Conservation (phyloP, 1,140 invertebrate species). For the Sarcophaga peregrina region DNA sequence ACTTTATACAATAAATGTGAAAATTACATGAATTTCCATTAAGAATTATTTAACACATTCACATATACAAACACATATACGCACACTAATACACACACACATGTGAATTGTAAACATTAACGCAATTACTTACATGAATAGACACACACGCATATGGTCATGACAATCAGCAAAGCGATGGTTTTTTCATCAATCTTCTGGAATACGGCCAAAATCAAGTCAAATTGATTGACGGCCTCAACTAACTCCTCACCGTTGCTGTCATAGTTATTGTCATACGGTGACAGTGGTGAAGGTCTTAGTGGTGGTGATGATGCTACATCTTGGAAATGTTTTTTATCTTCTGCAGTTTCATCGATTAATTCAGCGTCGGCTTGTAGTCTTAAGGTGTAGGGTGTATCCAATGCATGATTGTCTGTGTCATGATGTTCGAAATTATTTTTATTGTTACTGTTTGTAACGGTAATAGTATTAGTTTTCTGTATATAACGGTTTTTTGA, state of each 20-base stretch:
- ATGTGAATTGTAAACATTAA: slow-evolving; percentile 15
- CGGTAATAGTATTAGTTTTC: not conserved
- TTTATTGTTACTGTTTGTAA: not conserved
- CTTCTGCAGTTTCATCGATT: not conserved
- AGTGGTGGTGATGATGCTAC: no score
- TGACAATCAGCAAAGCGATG: slow-evolving; percentile 67
- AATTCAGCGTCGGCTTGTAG: not conserved
- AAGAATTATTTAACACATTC: no score
- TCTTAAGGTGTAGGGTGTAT: not conserved
- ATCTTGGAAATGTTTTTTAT: not conserved
- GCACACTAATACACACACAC: no score
- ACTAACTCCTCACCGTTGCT: not conserved
- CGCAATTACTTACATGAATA: slow-evolving; percentile 68
- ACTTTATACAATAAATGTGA: no score
- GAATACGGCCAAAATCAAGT: slow-evolving; percentile 44
- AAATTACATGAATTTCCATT: no score
- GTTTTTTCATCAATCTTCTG: slow-evolving; percentile 60
- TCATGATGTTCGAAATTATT: not conserved
- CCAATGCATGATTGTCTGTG: not conserved
- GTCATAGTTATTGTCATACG: not conserved
- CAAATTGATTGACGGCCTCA: slow-evolving; percentile 28
- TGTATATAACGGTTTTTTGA: not conserved
- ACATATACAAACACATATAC: no score
- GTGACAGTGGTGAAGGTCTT: no score
- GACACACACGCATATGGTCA: slow-evolving; percentile 67